Evolutionary conservation across 2,888 invertebrate genomes (phyloP), one percentile per base, ranked within the genome.

Genomic region (Melangyna quadrimaculata): DNA sequence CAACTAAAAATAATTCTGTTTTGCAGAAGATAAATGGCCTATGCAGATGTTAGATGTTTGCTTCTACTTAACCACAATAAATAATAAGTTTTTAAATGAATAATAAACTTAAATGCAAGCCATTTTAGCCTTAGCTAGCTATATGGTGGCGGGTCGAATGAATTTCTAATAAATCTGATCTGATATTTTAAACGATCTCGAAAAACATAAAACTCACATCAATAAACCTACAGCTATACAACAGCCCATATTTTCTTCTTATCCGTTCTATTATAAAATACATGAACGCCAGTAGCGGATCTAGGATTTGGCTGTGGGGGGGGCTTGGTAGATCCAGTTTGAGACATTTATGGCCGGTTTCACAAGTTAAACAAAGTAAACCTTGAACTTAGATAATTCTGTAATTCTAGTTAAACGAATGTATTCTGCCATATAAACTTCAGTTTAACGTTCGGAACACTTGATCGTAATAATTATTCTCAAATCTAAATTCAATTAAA

Each of bases 171-270:
- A 65, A 65, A 65, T 45, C 65, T 29, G 17, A 65, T 45, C 27
- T 43, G 7, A 45, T 45, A 65, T 61, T 45, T 29, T 45, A 65
- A 65, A 65, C 45, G 29, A 45, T 65, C 45, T 65, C 29, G 14
- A 65, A 65, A 63, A 43, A 65, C 45, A 65, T 61, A 45, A 65
- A 65, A 65, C 29, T 32, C 43, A 65, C 65, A 65, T 43, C 43
- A 43, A 43, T 63, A 63, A 63, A 63, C 43, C 63, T 43, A 29
- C n/a, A n/a, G n/a, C n/a, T n/a, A n/a, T n/a, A n/a, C 43, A 24
- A 10, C 4, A 40, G n/a, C n/a, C 37, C 0, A 48, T 22, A 45
- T 19, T 10, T 40, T 40, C n/a, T 29, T 63, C 10, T 10, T 29
- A 17, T 32, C 19, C 17, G 19, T 7, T 63, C 12, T 45, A 19